These are phyloP conservation scores for Scaptomyza caliginosa DNA, from an alignment of 2,888 invertebrate species.

Conservation along the genomic window DNA sequence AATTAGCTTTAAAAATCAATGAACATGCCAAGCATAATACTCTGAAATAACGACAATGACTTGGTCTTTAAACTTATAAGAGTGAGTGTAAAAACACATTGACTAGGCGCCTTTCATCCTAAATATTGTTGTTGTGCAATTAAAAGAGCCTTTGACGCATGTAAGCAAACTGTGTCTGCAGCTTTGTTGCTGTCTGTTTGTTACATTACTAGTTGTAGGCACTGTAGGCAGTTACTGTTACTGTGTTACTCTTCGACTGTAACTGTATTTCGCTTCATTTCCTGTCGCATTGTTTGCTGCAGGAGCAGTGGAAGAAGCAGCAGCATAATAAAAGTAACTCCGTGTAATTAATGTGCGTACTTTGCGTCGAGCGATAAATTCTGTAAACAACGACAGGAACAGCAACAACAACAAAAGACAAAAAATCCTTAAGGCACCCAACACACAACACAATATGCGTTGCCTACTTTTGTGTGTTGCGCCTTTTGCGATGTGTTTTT, in stretches of 20 bases:
- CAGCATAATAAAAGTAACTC: slow-evolving; percentile 79
- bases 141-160: slow-evolving; percentile 55
- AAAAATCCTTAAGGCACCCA: slow-evolving; percentile 38
- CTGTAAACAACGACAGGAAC: slow-evolving; percentile 33
- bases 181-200: slow-evolving; percentile 33
- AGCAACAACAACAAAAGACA: slow-evolving; percentile 27
- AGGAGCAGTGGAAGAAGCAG: slow-evolving; percentile 11
- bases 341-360: slow-evolving; percentile 79
- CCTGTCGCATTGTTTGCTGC: slow-evolving; percentile 75
- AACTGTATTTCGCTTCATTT: slow-evolving; percentile 67
- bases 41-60: background rate
- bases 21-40: slow-evolving; percentile 15
- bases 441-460: slow-evolving; percentile 43
- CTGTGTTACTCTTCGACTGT: slow-evolving; percentile 18
- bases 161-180: slow-evolving; percentile 20
- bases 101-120: slow-evolving; percentile 11
- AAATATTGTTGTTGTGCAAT: slow-evolving; percentile 49
- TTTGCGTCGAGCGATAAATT: slow-evolving; percentile 77
- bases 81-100: slow-evolving; percentile 2
- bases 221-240: background rate
- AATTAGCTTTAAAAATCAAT: slow-evolving; percentile 63
- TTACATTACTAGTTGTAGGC: slow-evolving; percentile 3
- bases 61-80: slow-evolving; percentile 3
- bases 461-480: slow-evolving; percentile 67
- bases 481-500: background rate